phyloP scores from a whole-genome alignment of 2,797 vertebrate genomes.

The Tympanoctomys barrerae region DNA sequence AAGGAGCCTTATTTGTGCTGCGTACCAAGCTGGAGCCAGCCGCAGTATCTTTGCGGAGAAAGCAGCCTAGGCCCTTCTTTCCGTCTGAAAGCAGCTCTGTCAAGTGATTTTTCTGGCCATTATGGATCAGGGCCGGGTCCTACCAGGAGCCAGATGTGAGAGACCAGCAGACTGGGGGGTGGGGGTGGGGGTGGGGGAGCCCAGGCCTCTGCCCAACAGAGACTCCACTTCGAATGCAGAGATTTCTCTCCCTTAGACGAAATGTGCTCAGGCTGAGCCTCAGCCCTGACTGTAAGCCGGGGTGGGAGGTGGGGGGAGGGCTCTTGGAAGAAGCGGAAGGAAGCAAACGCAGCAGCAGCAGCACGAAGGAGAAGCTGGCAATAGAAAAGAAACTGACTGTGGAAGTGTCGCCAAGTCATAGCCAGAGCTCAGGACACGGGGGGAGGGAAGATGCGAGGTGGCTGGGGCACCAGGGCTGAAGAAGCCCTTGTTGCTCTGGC shows the following conservation, averaged over 20 bases:
- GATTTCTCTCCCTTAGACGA: background rate
- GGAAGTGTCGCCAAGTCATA: slow-evolving; percentile 10
- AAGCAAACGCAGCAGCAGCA: background rate
- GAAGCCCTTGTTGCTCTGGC: no score
- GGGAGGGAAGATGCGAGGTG: background rate
- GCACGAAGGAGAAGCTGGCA: background rate
- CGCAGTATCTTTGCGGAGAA: no score
- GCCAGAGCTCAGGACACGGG: background rate
- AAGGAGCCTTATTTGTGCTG: background rate
- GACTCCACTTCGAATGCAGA: background rate
- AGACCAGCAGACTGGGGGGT: background rate
- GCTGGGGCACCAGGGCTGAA: background rate
- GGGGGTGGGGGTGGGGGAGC: no score
- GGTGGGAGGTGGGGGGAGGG: background rate
- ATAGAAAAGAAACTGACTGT: background rate
- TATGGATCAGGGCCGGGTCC: background rate
- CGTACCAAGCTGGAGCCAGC: no score
- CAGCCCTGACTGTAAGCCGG: background rate
- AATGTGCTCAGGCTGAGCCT: background rate
- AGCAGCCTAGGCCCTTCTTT: background rate
- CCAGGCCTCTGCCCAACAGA: background rate
- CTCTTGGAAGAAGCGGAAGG: background rate
- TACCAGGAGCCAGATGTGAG: background rate
- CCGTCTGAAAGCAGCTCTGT: background rate
- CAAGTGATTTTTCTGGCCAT: background rate